Evolutionary conservation across 2,113 vertebrate genomes (phyloP), one percentile per base, ranked within the genome.

Genomic region (Triplophysa siluroides): DNA sequence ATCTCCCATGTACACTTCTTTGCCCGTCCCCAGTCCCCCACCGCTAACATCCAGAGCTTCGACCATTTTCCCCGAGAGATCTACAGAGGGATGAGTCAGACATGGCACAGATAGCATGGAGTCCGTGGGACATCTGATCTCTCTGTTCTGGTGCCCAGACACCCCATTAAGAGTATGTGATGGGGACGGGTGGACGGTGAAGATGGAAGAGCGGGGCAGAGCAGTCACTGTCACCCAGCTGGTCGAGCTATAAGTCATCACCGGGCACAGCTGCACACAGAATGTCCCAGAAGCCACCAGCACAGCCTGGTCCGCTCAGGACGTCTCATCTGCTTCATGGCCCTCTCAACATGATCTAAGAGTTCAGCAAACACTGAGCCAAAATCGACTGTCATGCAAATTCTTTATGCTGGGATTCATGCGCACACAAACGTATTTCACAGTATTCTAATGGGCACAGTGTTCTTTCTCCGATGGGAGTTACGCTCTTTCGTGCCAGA

Each of bases 231-330:
- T 83, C 82, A 85, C 87, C 86, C 84, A 83, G 83, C 82, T 84
- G 85, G 83, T 87, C 14, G 10, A 69, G 79, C 70, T 68, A 84
- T 84, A 90, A 91, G 81, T 92, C 90, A 89, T 88, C 83, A 80
- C 78, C 78, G 76, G 83, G 82, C 88, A 90, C 91, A 92, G 90
- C 91, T 91, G 90, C 90, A 80, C 79, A 13, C 78, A 83, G 63
- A 76, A 12, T 14, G 24, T 38, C 45, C 45, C 62, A 65, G 38
- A 69, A 60, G 45, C 78, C 69, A 56, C 58, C 43, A 41, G 41
- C 8, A 2, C 33, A n/a, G 68, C 61, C 50, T 8, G 24, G 41
- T 63, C 43, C 24, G 69, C 45, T 65, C 13, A 50, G 54, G 58
- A 33, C 33, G 29, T 76, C 50, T 26, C 38, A n/a, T 63, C 66